These are phyloP conservation scores for Lumbricus terrestris DNA, from an alignment of 2,888 invertebrate species.

Conservation along the genomic window DNA sequence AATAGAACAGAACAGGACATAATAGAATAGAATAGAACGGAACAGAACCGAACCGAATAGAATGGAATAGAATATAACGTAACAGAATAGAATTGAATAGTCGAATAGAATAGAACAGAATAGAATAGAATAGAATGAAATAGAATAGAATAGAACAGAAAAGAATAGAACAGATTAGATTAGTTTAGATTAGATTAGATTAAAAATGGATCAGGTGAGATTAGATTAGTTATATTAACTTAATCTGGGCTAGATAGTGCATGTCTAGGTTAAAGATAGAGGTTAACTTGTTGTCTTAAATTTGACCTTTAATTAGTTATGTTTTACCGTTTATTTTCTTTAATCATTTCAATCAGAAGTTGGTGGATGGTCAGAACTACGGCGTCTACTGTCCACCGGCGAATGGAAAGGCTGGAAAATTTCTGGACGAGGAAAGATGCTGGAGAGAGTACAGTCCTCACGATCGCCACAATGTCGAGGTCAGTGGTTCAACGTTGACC, in stretches of 20 bases:
- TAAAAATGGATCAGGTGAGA: too few species aligned
- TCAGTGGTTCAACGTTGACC: constrained; percentile 57
- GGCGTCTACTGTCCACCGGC: constrained; percentile 96
- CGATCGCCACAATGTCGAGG: constrained; percentile 95
- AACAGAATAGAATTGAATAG: not conserved
- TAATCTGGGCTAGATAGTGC: not conserved
- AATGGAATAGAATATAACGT: too few species aligned
- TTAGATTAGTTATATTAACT: too few species aligned
- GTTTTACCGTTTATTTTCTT: not conserved
- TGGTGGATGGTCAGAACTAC: constrained; percentile 98
- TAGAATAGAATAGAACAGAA: not conserved
- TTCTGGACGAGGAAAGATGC: constrained; percentile 93
- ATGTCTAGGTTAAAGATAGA: not conserved
- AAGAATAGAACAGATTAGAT: not conserved
- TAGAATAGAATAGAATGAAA: too few species aligned
- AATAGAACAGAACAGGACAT: too few species aligned
- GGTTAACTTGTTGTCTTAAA: not conserved
- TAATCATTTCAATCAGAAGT: constrained; percentile 64
- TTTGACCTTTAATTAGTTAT: not conserved
- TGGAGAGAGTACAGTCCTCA: constrained; percentile 97
- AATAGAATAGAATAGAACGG: too few species aligned
- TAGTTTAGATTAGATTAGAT: not conserved
- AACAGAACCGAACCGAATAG: too few species aligned
- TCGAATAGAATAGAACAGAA: too few species aligned
- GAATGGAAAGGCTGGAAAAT: constrained; percentile 97